Evolutionary conservation across 2,113 vertebrate genomes (phyloP).

Genomic region (Colistium nudipinnis): DNA sequence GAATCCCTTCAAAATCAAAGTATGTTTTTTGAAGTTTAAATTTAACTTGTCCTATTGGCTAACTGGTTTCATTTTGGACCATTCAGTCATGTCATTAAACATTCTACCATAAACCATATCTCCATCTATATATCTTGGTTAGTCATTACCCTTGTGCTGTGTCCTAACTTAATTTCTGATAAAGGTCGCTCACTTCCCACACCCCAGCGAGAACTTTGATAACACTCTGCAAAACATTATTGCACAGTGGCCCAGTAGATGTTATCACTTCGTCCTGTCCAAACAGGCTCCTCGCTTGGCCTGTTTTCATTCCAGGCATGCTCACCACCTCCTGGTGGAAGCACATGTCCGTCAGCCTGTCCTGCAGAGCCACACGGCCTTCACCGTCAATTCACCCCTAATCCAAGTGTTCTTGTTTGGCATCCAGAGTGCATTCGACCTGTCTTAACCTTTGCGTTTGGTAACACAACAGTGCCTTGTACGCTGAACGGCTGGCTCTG

Average conservation of each 20-base stretch:
- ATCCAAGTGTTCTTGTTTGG: not conserved
- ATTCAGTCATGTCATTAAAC: no score
- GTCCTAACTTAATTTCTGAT: constrained; percentile 38
- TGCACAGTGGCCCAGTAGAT: constrained; percentile 47
- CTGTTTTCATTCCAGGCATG: constrained; percentile 68
- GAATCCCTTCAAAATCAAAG: no score
- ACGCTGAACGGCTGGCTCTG: not conserved
- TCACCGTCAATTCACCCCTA: constrained; percentile 15
- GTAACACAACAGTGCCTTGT: not conserved
- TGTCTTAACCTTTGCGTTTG: not conserved
- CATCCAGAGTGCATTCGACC: not conserved
- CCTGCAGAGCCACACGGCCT: constrained; percentile 32
- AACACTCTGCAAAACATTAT: constrained; percentile 56
- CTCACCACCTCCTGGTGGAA: constrained; percentile 58
- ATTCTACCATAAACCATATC: not conserved
- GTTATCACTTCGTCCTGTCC: constrained; percentile 66
- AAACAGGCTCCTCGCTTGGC: constrained; percentile 63
- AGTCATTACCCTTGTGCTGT: constrained; percentile 8
- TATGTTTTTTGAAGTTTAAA: no score
- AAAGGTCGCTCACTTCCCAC: constrained; percentile 34
- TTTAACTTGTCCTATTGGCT: no score
- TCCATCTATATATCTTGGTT: constrained; percentile 18
- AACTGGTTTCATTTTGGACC: no score
- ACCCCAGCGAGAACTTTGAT: constrained; percentile 41
- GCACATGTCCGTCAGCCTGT: constrained; percentile 42